Evolutionary conservation across 2,797 vertebrate species (phyloP).

Genomic region (Corythornis leucogaster): DNA sequence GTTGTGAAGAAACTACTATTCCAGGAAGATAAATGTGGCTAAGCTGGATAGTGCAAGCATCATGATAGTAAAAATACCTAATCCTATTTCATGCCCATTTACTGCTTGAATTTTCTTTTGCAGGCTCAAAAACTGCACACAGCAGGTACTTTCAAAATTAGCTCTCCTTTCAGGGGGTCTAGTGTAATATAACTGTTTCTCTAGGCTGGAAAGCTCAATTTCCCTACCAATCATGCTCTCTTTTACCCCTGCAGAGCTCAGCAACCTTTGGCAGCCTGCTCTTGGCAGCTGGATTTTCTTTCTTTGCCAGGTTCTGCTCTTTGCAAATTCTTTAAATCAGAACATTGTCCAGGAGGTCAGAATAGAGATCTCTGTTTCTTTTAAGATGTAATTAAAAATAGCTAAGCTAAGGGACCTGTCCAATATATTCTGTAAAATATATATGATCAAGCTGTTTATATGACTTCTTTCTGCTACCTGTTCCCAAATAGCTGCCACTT

Average conservation of each 20-base stretch:
- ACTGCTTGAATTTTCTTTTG: slow-evolving; percentile 2
- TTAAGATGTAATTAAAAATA: neutral
- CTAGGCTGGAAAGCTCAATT: slow-evolving; percentile 36
- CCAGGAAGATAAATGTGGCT: neutral
- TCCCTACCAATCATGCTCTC: neutral
- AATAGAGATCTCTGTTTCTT: neutral
- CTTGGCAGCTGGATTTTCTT: neutral
- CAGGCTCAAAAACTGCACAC: neutral
- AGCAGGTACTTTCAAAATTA: slow-evolving; percentile 17
- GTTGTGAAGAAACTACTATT: neutral
- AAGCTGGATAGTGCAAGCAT: neutral
- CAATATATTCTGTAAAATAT: neutral
- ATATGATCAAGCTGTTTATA: neutral
- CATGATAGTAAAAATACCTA: neutral
- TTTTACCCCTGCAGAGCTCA: neutral
- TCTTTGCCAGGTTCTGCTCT: neutral
- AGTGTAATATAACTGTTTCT: neutral
- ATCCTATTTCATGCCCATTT: slow-evolving; percentile 32
- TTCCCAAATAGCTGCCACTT: neutral
- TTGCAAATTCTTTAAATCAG: neutral
- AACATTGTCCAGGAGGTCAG: neutral
- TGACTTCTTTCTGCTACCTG: neutral
- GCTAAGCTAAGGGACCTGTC: neutral
- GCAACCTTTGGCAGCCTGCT: neutral
- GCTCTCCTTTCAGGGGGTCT: neutral